Percentiles rank a stretch among this genome's conserved stretches.
Evolutionary conservation across 2,113 vertebrate genomes (phyloP).

Genomic region (Zosterops borbonicus): DNA sequence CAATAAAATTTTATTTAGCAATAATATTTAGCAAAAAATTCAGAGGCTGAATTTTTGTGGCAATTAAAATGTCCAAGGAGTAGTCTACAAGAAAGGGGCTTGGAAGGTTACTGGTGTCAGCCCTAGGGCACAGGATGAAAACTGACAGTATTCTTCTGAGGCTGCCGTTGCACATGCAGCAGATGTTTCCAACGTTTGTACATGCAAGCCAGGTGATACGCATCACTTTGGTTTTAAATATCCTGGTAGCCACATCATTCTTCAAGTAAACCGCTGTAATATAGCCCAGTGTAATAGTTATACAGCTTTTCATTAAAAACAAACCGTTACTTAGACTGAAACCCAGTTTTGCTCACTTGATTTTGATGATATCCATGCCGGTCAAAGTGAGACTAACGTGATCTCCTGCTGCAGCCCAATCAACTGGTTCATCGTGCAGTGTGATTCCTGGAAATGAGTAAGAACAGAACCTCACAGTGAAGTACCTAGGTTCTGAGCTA

Average conservation of each 20-base stretch:
- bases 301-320: slow-evolving; percentile 54
- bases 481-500: slow-evolving; percentile 71
- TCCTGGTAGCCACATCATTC: slow-evolving; percentile 64
- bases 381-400: slow-evolving; percentile 96
- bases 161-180: slow-evolving; percentile 41
- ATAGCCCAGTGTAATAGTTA: slow-evolving; percentile 35
- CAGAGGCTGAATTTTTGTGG: background rate
- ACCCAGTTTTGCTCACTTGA: slow-evolving; percentile 86
- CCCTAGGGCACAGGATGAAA: background rate
- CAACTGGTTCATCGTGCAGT: slow-evolving; percentile 90
- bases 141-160: slow-evolving; percentile 15
- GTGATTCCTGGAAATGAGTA: slow-evolving; percentile 90
- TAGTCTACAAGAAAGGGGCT: background rate
- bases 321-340: slow-evolving; percentile 66
- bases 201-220: slow-evolving; percentile 29
- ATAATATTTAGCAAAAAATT: too few species aligned
- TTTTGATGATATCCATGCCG: slow-evolving; percentile 99
- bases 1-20: background rate
- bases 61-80: background rate
- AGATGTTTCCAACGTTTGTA: slow-evolving; percentile 67
- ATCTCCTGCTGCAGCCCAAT: slow-evolving; percentile 97
- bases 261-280: slow-evolving; percentile 48
- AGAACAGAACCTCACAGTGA: slow-evolving; percentile 77
- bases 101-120: background rate
- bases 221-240: slow-evolving; percentile 61